phyloP scores from a whole-genome alignment of 2,797 vertebrate species.

The Naso thynnoides region DNA sequence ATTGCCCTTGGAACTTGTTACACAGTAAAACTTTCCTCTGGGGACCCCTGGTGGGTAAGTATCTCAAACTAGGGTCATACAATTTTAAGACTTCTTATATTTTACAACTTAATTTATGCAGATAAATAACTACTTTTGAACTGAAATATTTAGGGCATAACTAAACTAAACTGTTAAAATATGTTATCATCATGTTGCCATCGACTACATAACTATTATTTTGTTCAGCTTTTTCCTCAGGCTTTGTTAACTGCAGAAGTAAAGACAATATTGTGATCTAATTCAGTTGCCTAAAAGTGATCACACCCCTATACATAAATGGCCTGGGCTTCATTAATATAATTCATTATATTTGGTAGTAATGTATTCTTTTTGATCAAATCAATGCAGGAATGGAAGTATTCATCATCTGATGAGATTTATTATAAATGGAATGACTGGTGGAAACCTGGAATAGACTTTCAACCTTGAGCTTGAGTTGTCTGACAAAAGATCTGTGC shows the following conservation, averaged over 20 bases:
- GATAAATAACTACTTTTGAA: background rate
- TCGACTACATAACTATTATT: background rate
- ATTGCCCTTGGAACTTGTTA: background rate
- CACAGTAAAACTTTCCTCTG: conserved; percentile 46
- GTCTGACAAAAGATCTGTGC: background rate
- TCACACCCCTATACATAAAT: background rate
- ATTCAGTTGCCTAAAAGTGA: background rate
- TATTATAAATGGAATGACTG: background rate
- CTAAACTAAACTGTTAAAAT: no score
- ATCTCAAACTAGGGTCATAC: background rate
- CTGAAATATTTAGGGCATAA: background rate
- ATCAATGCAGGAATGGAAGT: background rate
- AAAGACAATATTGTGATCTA: background rate
- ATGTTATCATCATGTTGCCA: background rate
- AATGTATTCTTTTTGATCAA: background rate
- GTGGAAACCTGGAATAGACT: conserved; percentile 2
- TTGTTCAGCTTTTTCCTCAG: background rate
- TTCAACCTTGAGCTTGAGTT: conserved; percentile 13
- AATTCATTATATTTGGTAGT: background rate
- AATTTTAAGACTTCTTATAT: background rate
- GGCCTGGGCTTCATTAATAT: background rate
- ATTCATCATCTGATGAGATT: conserved; percentile 1
- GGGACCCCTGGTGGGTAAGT: conserved; percentile 62
- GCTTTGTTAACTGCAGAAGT: background rate
- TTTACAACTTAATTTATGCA: background rate